phyloP scores from a whole-genome alignment of 2,888 invertebrate genomes.

The Nebria salina region DNA sequence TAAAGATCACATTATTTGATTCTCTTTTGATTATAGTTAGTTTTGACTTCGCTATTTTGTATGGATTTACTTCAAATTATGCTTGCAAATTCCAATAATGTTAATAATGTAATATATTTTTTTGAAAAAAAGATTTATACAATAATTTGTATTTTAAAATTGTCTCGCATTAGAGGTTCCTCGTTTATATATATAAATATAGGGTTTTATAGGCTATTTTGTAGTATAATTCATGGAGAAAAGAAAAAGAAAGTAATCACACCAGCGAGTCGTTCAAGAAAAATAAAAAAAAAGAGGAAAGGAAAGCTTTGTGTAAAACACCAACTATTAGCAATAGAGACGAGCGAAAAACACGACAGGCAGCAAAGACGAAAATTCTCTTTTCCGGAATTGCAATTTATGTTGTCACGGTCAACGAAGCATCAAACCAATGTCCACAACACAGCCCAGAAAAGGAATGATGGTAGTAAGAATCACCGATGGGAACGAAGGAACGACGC shows the following conservation, averaged over 20 bases:
- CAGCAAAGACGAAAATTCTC: not conserved
- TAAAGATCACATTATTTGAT: no score
- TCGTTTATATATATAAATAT: no score
- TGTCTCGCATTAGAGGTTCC: no score
- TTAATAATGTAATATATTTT: no score
- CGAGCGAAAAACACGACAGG: not conserved
- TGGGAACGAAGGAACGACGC: constrained; percentile 10
- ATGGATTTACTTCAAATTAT: no score
- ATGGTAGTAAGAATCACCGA: not conserved
- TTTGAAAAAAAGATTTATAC: no score
- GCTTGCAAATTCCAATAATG: no score
- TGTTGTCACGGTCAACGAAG: constrained; percentile 41
- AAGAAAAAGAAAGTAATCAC: not conserved
- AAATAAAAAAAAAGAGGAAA: not conserved
- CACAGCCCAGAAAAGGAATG: not conserved
- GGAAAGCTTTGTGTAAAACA: not conserved
- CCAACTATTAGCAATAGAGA: not conserved
- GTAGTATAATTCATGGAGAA: no score
- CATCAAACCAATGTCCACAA: constrained; percentile 38
- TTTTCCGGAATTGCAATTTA: constrained; percentile 34
- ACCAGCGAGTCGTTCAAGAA: not conserved
- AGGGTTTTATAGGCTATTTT: no score
- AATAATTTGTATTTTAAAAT: no score
- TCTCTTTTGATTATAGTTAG: no score
- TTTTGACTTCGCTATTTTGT: no score